Base-by-base conservation (phyloP, 2,888 invertebrate genomes). In the Drosophila mimetica region DNA sequence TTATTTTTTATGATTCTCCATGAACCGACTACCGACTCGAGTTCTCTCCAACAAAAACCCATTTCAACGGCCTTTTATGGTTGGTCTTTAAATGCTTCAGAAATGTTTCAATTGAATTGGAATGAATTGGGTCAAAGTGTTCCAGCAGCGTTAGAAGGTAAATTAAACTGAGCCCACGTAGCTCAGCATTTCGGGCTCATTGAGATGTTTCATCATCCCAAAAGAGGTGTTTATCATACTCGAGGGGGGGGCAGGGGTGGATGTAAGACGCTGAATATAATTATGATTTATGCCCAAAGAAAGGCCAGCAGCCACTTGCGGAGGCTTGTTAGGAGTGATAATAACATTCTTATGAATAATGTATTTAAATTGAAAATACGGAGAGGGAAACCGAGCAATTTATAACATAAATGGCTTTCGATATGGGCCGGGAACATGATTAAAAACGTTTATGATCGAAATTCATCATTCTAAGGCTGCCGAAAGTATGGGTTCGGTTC, bases 1-100 rank as follows among this genome's bases (percentile, higher is more conserved):
- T 87, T 83, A 86, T 83, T 83, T 83, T 82, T 87, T 86, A 87
- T 86, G 79, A 83, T 74, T 75, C 66, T 41, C 48, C 66, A 71
- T 69, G 79, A 78, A 84, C 75, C 76, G 82, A 65, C 80, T 81
- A 86, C 87, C 85, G 73, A 69, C 66, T 57, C 67, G 46, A 57
- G 57, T 41, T 47, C 64, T 51, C 41, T 52, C 30, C 55, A 48
- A 44, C 25, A 37, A 41, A 61, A 71, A 52, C 47, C 44, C 74
- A 65, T 46, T 58, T 72, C 22, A 30, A 22, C 60, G 64, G 48
- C 44, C 59, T 71, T 74, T 57, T 79, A 63, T 77, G 67, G 86
- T 59, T 65, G 69, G 82, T 50, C 66, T 76, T 69, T 48, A 73
- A 84, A 75, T 71, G 84, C 58, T 81, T 78, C 39, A 65, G 61